A percentile compares a stretch with the other conserved stretches of the same genome.
Evolutionary conservation across 2,888 invertebrate species (phyloP).

Genomic region (Heliconius sara): DNA sequence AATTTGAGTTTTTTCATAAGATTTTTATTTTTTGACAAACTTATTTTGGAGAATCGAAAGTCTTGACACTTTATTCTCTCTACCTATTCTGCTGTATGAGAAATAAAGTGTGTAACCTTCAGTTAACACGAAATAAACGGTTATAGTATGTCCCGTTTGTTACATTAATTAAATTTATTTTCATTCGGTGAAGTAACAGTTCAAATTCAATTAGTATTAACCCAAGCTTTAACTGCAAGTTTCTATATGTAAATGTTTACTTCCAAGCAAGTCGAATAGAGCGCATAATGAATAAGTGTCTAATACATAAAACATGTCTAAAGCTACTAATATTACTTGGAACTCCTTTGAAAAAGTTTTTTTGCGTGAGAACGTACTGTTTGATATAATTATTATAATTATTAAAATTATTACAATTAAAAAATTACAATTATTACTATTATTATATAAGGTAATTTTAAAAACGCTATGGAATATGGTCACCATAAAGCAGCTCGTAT

Average conservation of each 20-base stretch:
- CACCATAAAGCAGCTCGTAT: neutral
- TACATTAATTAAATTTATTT: neutral
- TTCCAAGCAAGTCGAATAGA: constrained; percentile 10
- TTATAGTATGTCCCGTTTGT: neutral
- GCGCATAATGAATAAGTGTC: constrained; percentile 15
- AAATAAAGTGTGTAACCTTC: neutral
- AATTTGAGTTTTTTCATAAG: too few species aligned
- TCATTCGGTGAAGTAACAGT: neutral
- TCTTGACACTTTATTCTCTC: neutral
- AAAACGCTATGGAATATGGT: constrained; percentile 24
- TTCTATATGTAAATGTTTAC: constrained; percentile 21
- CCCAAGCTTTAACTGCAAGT: neutral
- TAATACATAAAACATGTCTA: constrained; percentile 18
- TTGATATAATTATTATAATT: constrained; percentile 22
- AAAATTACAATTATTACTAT: constrained; percentile 6
- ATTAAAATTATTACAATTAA: neutral
- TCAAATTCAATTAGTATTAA: constrained; percentile 7
- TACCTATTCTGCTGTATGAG: neutral
- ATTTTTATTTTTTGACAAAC: too few species aligned
- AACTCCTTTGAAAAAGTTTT: constrained; percentile 6
- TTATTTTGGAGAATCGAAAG: neutral
- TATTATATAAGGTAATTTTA: constrained; percentile 19
- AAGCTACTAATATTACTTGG: neutral
- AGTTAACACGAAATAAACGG: too few species aligned
- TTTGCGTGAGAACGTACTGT: neutral